Conservation (phyloP, 2,888 invertebrate genomes). For the Resseliella maxima region DNA sequence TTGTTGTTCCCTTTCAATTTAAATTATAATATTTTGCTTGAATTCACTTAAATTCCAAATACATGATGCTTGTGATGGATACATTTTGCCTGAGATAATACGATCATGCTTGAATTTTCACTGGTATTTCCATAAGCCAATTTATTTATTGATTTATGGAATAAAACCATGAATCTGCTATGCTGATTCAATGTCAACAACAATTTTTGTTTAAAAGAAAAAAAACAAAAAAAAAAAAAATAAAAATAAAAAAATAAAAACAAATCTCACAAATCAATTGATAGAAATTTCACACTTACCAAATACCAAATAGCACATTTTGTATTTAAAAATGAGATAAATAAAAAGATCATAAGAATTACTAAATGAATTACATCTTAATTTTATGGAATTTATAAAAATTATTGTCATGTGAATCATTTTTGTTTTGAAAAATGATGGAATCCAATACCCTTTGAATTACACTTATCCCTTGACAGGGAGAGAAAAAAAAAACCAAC, state of each 20-base stretch:
- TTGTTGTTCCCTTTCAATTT: too few species aligned
- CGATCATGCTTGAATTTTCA: too few species aligned
- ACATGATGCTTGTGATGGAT: background rate
- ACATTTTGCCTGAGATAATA: too few species aligned
- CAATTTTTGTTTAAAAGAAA: too few species aligned
- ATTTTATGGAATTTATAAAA: conserved; percentile 6
- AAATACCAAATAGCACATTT: conserved; percentile 40
- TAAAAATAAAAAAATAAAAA: background rate
- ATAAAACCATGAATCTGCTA: too few species aligned
- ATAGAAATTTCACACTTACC: too few species aligned
- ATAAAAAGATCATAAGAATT: conserved; percentile 21
- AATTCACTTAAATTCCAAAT: background rate
- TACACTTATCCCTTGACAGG: too few species aligned
- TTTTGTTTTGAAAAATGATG: background rate
- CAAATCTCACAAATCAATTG: conserved; percentile 4
- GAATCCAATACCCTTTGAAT: background rate
- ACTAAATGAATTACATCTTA: background rate
- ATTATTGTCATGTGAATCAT: background rate
- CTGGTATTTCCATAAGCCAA: too few species aligned
- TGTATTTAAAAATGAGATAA: conserved; percentile 37
- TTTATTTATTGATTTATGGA: too few species aligned
- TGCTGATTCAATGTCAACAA: too few species aligned
- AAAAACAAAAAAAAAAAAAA: background rate
- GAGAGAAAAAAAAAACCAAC: too few species aligned
- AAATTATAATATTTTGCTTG: background rate